Evolutionary conservation across 1,140 invertebrate species (phyloP).

Genomic region (Panulirus ornatus): DNA sequence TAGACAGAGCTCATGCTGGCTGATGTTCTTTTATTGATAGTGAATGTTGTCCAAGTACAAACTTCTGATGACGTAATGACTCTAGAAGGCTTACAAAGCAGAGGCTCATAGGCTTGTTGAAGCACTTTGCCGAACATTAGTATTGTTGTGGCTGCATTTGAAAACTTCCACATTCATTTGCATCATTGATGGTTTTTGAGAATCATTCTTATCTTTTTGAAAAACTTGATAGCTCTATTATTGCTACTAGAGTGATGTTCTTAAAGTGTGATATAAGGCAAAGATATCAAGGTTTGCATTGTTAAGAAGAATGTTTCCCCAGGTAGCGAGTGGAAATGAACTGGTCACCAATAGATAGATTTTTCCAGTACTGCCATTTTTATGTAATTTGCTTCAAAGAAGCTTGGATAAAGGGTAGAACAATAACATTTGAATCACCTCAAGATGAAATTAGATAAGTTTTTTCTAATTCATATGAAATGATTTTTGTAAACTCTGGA

Average conservation of each 20-base stretch:
- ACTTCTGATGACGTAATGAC: conserved; percentile 30
- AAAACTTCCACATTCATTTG: not conserved
- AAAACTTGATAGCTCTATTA: not conserved
- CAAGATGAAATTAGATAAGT: not conserved
- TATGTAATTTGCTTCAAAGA: conserved; percentile 7
- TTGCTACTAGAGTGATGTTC: not conserved
- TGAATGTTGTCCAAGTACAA: conserved; percentile 46
- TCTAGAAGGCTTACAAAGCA: conserved; percentile 13
- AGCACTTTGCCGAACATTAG: not conserved
- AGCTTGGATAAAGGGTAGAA: not conserved
- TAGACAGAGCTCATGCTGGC: conserved; percentile 35
- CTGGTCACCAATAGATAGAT: not conserved
- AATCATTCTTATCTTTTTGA: not conserved
- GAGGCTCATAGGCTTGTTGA: not conserved
- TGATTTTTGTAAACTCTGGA: not conserved
- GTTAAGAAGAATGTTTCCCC: not conserved
- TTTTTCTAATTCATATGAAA: not conserved
- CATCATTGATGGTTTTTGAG: not conserved
- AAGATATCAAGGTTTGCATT: not conserved
- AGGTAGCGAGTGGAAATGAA: not conserved
- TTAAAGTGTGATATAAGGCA: not conserved
- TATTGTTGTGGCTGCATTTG: not conserved
- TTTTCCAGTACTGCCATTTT: not conserved
- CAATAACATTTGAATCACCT: not conserved
- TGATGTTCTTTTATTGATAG: conserved; percentile 38